Percentiles rank a stretch among this genome's conserved stretches.
Evolutionary conservation across 2,797 vertebrate species (phyloP).

Genomic region (Chelidonichthys spinosus): DNA sequence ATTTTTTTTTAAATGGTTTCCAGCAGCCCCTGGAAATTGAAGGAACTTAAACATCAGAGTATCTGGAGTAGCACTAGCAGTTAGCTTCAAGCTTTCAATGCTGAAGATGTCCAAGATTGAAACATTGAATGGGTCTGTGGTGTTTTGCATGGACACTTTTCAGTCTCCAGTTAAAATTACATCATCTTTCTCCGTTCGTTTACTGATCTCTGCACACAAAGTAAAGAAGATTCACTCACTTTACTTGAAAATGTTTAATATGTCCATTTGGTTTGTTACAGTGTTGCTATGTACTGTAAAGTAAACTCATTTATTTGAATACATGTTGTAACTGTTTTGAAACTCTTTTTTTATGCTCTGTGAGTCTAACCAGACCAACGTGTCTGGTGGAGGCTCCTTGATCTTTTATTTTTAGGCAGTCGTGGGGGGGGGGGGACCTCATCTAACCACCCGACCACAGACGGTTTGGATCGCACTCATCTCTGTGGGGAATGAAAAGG

Average conservation of each 20-base stretch:
- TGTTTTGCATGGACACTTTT: too few relatives aligned
- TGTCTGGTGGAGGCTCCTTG: slow-evolving; percentile 65
- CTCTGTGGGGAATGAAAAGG: slow-evolving; percentile 61
- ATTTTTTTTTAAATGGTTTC: slow-evolving; percentile 1
- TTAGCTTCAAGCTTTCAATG: background rate
- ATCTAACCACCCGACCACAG: slow-evolving; percentile 56
- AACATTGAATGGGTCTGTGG: too few relatives aligned
- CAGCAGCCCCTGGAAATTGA: background rate
- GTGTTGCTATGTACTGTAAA: slow-evolving; percentile 8
- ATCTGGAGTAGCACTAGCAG: slow-evolving; percentile 4
- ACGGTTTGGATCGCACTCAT: slow-evolving; percentile 66
- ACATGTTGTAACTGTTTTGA: slow-evolving; percentile 33
- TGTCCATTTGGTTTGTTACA: background rate
- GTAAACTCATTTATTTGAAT: slow-evolving; percentile 16
- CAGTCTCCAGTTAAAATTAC: background rate
- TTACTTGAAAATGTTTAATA: background rate
- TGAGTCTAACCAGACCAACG: slow-evolving; percentile 62
- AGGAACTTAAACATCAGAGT: background rate
- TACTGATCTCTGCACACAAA: background rate
- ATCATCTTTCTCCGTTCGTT: background rate
- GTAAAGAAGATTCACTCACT: background rate
- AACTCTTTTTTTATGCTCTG: slow-evolving; percentile 24
- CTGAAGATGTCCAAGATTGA: too few relatives aligned
- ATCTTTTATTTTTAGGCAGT: slow-evolving; percentile 73
- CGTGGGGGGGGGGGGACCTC: slow-evolving; percentile 34